Percentiles rank a stretch among this genome's conserved stretches.
These are phyloP conservation scores for Cosmia trapezina DNA, from an alignment of 2,888 invertebrate genomes.

Conservation along the genomic window DNA sequence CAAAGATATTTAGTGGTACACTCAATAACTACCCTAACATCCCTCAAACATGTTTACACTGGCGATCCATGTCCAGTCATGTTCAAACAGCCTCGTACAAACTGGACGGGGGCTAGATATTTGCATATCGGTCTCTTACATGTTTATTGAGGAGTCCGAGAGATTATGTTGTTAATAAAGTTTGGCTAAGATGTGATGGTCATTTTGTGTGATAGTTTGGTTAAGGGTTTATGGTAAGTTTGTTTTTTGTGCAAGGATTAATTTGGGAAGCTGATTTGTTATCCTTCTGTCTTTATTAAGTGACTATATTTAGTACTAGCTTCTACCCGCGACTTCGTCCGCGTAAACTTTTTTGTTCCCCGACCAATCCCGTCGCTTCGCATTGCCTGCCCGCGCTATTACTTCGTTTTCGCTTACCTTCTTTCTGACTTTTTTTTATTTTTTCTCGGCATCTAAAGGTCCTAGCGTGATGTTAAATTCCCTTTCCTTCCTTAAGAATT, in stretches of 20 bases:
- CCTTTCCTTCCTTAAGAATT: no score
- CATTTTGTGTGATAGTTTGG: slow-evolving; percentile 56
- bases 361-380: no score
- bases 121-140: slow-evolving; percentile 73
- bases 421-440: no score
- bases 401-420: no score
- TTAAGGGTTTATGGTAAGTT: slow-evolving; percentile 27
- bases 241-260: slow-evolving; percentile 33
- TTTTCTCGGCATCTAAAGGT: no score
- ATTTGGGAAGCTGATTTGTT: slow-evolving; percentile 13
- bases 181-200: slow-evolving; percentile 57
- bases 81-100: slow-evolving; percentile 56
- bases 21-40: slow-evolving; percentile 59
- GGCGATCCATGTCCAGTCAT: slow-evolving; percentile 66
- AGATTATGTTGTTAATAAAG: slow-evolving; percentile 67
- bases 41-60: slow-evolving; percentile 62
- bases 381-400: no score
- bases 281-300: background rate
- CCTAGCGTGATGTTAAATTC: no score
- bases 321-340: no score
- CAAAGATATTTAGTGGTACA: slow-evolving; percentile 58
- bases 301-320: background rate
- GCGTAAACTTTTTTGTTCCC: no score
- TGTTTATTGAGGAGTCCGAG: slow-evolving; percentile 68
- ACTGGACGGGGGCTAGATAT: slow-evolving; percentile 64